Base-by-base conservation (phyloP, 2,797 vertebrate species). In the Taeniopygia guttata region DNA sequence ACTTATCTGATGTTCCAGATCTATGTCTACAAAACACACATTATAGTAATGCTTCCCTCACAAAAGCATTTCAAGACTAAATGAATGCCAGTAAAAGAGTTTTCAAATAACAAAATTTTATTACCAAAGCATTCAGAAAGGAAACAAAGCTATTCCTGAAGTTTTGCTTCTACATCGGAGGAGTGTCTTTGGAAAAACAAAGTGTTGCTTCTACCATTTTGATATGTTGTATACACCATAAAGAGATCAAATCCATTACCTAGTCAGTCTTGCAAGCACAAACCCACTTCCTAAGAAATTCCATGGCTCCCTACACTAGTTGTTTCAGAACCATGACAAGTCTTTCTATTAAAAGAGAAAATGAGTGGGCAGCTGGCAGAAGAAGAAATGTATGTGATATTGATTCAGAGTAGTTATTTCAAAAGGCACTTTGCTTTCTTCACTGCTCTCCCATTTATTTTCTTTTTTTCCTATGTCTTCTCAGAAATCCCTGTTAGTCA, bases 321-420 rank as follows among this genome's bases (percentile, higher is more conserved):
- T 90, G 56, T 79, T 87, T 91, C 72, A 95, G 75, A 90, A 43
- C 30, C 77, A 92, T 79, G 74, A 88, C 8, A 49, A 84, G 84
- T 76, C 58, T 74, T 94, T 90, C 93, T 94, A 89, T 93, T 90
- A 94, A 95, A 96, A 95, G 60, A 92, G 48, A 94, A 93, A 87
- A 75, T 77, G 93, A 95, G 92, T 93, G 89, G 92, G 95, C 72
- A 93, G 86, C 72, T 94, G 72, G 60, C 64, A 95, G 87, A 81
- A 95, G 69, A 78, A 92, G 64, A 89, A 87, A 75, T 89, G 46
- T 92, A 70, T 67, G 66, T 72, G 76, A 72, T 94, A 51, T 94
- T 95, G 91, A 93, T 96, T 95, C 82, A 94, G 76, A 93, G 45
- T 3, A 60, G 52, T 91, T 95, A 88, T 75, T 94, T 94, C 93